These are phyloP conservation scores for Drosophila anomelani DNA, from an alignment of 2,888 invertebrate genomes.

Conservation along the genomic window DNA sequence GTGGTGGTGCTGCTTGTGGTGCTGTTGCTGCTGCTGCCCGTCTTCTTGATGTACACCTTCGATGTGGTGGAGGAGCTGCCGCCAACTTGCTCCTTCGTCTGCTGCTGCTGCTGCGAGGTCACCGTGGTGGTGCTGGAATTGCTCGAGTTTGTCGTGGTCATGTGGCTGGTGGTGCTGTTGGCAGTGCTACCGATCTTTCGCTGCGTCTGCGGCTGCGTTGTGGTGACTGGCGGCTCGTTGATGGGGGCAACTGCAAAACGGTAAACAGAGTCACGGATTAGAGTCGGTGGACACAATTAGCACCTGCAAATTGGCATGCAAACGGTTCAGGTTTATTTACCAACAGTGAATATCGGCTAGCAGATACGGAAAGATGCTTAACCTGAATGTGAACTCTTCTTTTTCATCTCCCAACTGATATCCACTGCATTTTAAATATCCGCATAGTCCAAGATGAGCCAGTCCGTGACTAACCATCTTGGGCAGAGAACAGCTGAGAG, in stretches of 20 bases:
- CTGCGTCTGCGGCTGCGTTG: slow-evolving; percentile 53
- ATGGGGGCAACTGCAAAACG: slow-evolving; percentile 80
- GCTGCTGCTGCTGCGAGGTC: slow-evolving; percentile 38
- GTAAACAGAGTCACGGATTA: slow-evolving; percentile 43
- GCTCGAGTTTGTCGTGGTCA: slow-evolving; percentile 69
- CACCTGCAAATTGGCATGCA: slow-evolving; percentile 43
- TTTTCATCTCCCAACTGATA: slow-evolving; percentile 15
- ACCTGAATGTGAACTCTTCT: background rate
- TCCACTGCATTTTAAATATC: slow-evolving; percentile 49
- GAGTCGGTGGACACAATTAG: slow-evolving; percentile 28
- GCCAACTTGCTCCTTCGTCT: slow-evolving; percentile 27
- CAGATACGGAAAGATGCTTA: background rate
- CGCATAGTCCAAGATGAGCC: slow-evolving; percentile 62
- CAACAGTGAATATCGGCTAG: slow-evolving; percentile 24
- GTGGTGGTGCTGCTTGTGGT: slow-evolving; percentile 81
- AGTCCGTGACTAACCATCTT: slow-evolving; percentile 62
- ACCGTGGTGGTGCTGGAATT: slow-evolving; percentile 53
- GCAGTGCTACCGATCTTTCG: slow-evolving; percentile 57
- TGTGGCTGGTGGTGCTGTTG: slow-evolving; percentile 58
- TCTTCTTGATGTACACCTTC: slow-evolving; percentile 72
- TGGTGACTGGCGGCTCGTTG: slow-evolving; percentile 67
- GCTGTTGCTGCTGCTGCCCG: slow-evolving; percentile 64
- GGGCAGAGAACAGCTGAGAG: slow-evolving; percentile 69
- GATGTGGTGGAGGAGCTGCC: slow-evolving; percentile 66
- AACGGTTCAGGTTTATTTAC: slow-evolving; percentile 28